Conservation (phyloP, 2,113 vertebrate genomes). For the Entomyzon cyanotis region DNA sequence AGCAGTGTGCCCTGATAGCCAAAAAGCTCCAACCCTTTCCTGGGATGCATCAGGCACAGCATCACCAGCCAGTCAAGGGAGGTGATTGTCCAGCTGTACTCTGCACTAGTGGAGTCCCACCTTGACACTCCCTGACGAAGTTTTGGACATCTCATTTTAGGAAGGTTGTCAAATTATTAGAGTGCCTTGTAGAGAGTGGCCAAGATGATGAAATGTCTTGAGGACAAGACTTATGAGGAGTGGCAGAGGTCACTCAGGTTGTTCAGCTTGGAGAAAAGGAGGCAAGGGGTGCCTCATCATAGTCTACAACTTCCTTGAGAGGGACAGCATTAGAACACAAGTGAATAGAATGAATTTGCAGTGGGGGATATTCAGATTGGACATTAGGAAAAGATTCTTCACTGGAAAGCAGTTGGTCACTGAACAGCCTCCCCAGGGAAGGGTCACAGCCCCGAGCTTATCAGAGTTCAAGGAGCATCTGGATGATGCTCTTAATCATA, state of each 20-base stretch:
- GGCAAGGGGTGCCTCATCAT: no score
- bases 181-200: neutral
- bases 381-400: neutral
- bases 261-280: neutral
- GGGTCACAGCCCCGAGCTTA: neutral
- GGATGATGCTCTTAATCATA: no score
- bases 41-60: neutral
- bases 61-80: neutral
- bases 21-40: neutral
- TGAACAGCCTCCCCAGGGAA: neutral
- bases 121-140: neutral
- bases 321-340: no score
- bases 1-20: neutral
- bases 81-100: accelerated
- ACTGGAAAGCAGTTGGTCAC: neutral
- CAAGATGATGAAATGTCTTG: neutral
- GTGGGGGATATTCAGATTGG: neutral
- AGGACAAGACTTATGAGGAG: neutral
- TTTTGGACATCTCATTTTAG: neutral
- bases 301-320: neutral
- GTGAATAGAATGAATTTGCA: neutral
- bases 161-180: neutral
- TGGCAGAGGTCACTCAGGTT: accelerated
- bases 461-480: neutral
- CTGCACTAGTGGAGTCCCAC: no score